Evolutionary conservation across 2,113 vertebrate species (phyloP).

Genomic region (Fregetta grallaria): DNA sequence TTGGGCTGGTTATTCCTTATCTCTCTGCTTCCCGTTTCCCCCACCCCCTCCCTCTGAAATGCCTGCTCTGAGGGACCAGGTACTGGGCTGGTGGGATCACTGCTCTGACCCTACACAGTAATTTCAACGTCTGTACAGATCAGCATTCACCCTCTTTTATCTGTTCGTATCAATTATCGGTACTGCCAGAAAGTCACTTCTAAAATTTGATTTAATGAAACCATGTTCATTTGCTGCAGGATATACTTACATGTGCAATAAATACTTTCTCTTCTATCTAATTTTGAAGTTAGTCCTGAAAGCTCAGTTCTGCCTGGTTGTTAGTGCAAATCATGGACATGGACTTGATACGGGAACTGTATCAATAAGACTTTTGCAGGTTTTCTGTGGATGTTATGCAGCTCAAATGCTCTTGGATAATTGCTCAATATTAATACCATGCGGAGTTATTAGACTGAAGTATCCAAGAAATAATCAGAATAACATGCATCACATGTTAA

Average conservation of each 20-base stretch:
- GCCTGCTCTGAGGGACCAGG: neutral
- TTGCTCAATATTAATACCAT: neutral
- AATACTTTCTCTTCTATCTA: neutral
- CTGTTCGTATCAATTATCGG: neutral
- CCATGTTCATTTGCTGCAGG: neutral
- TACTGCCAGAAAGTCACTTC: neutral
- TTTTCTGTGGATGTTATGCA: neutral
- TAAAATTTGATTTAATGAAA: neutral
- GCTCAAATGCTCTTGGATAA: neutral
- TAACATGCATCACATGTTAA: slow-evolving; percentile 29
- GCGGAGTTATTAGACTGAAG: neutral
- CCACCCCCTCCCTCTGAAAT: neutral
- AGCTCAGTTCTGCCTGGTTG: neutral
- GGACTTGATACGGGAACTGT: neutral
- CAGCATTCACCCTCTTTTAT: neutral
- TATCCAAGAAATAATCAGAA: slow-evolving; percentile 34
- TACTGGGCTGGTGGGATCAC: neutral
- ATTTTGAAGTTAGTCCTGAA: neutral
- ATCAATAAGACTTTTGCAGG: neutral
- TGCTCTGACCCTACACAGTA: neutral
- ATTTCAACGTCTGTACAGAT: neutral
- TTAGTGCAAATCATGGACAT: neutral
- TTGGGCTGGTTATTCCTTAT: neutral
- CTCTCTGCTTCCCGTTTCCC: neutral
- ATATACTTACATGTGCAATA: neutral